Evolutionary conservation across 2,888 invertebrate genomes (phyloP).

Genomic region (Gasteruption jaculator): DNA sequence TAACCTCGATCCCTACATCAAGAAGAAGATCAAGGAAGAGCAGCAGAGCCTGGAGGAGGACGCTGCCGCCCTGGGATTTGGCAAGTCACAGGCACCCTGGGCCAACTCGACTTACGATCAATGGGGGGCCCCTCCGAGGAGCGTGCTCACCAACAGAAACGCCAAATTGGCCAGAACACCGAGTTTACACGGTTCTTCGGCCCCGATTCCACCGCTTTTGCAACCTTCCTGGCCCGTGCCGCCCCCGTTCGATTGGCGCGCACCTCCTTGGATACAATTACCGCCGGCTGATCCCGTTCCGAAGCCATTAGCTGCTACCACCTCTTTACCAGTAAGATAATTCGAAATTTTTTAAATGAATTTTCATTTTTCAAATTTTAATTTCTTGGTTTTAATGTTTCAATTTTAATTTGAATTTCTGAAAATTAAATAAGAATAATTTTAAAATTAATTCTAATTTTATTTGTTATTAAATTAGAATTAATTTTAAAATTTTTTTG

Average conservation of each 20-base stretch:
- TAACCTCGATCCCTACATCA: slow-evolving; percentile 95
- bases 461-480: neutral
- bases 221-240: slow-evolving; percentile 34
- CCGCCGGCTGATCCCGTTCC: slow-evolving; percentile 44
- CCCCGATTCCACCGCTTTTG: slow-evolving; percentile 11
- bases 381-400: slow-evolving; percentile 8
- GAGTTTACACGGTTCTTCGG: slow-evolving; percentile 23
- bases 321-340: slow-evolving; percentile 48
- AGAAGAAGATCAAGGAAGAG: slow-evolving; percentile 92
- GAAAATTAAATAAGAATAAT: neutral
- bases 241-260: slow-evolving; percentile 38
- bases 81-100: slow-evolving; percentile 35
- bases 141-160: slow-evolving; percentile 23
- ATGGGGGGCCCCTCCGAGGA: slow-evolving; percentile 25
- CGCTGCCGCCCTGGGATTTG: slow-evolving; percentile 21
- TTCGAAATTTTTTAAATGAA: neutral
- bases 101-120: slow-evolving; percentile 32
- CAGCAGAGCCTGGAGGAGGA: slow-evolving; percentile 66
- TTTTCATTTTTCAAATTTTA: neutral
- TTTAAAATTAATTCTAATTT: too few species aligned
- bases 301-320: slow-evolving; percentile 50
- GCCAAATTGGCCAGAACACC: slow-evolving; percentile 28
- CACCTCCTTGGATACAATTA: slow-evolving; percentile 38
- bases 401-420: neutral
- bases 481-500: too few species aligned